A percentile compares a stretch with the other conserved stretches of the same genome.
Conservation (phyloP, 2,888 invertebrate species). For the Drosophila leonis region DNA sequence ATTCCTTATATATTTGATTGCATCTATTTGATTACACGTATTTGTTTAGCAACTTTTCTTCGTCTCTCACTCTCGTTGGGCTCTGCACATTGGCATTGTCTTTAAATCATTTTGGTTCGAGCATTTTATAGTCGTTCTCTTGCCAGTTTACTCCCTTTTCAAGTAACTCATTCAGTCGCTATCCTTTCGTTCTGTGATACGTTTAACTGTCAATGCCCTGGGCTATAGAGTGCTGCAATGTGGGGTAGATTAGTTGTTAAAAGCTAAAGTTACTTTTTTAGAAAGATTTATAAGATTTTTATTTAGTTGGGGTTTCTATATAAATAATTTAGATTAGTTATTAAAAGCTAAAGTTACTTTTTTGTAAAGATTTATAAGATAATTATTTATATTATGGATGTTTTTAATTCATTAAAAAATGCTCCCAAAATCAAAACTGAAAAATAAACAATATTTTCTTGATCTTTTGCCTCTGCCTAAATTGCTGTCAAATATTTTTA, state of each 20-base stretch:
- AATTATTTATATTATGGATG: too few relatives aligned
- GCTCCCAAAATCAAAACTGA: too few relatives aligned
- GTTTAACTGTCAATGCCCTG: conserved; percentile 18
- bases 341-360: neutral
- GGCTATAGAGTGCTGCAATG: neutral
- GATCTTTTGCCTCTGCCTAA: neutral
- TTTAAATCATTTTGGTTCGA: conserved; percentile 3
- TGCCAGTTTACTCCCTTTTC: neutral
- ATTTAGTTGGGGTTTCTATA: too few relatives aligned
- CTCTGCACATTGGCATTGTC: neutral
- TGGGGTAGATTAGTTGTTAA: neutral
- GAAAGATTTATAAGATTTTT: too few relatives aligned
- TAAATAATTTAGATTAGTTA: neutral
- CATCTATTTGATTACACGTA: conserved; percentile 2
- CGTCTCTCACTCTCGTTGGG: neutral
- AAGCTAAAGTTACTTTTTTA: neutral
- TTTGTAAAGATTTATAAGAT: too few relatives aligned
- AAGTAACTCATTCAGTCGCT: conserved; percentile 16
- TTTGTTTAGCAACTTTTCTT: conserved; percentile 5
- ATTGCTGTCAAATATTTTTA: neutral
- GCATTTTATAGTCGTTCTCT: conserved; percentile 26
- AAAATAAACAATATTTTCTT: too few relatives aligned
- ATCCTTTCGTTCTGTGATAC: conserved; percentile 12
- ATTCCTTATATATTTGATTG: conserved; percentile 7
- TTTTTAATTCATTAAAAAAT: too few relatives aligned